Conservation (phyloP, 2,888 invertebrate genomes). For the Drosophila greeni region DNA sequence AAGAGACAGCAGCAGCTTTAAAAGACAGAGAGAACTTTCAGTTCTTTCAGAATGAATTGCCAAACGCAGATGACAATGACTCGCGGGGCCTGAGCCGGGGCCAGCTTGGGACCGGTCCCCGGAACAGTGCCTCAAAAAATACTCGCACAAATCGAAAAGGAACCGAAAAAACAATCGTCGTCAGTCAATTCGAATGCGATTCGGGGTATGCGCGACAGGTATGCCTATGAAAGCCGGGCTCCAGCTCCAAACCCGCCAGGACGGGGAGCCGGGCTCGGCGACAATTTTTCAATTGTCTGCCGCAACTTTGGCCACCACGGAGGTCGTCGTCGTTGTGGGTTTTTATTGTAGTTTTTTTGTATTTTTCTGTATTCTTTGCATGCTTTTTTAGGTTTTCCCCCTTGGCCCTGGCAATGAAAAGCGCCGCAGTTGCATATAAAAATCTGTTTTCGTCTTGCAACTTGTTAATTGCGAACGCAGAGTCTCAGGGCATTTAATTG, state of each 20-base stretch:
- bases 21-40: background rate
- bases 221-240: slow-evolving; percentile 61
- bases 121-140: slow-evolving; percentile 34
- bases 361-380: slow-evolving; percentile 7
- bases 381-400: slow-evolving; percentile 10
- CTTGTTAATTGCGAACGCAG: slow-evolving; percentile 66
- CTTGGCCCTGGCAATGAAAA: slow-evolving; percentile 68
- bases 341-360: slow-evolving; percentile 10
- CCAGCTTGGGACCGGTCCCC: slow-evolving; percentile 17
- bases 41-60: slow-evolving; percentile 37
- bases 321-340: slow-evolving; percentile 51
- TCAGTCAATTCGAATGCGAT: slow-evolving; percentile 72
- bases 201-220: slow-evolving; percentile 73
- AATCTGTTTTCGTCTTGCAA: slow-evolving; percentile 62
- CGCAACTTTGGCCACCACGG: slow-evolving; percentile 58
- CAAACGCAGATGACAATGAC: slow-evolving; percentile 48
- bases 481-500: slow-evolving; percentile 58
- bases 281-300: slow-evolving; percentile 75
- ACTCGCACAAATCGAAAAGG: slow-evolving; percentile 34
- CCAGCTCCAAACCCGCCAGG: slow-evolving; percentile 9
- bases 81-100: slow-evolving; percentile 1
- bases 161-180: slow-evolving; percentile 46
- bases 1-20: background rate
- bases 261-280: slow-evolving; percentile 68
- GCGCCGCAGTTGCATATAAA: slow-evolving; percentile 73